phyloP scores from a whole-genome alignment of 2,888 invertebrate species.

The Synergus itoensis region DNA sequence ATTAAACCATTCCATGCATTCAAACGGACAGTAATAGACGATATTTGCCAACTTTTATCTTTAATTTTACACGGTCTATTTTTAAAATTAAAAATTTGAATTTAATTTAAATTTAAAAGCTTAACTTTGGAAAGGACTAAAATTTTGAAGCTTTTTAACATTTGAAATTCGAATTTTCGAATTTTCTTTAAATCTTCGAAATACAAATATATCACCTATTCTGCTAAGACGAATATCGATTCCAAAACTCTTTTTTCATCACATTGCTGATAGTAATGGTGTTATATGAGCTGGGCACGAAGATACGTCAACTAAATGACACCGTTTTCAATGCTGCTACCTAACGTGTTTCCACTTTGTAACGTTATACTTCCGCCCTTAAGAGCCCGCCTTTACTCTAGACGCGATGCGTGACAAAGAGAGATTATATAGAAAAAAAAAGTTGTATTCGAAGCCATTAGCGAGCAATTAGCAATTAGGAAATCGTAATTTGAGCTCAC shows the following conservation, averaged over 20 bases:
- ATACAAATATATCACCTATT: neutral
- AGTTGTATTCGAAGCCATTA: conserved; percentile 58
- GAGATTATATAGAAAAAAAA: conserved; percentile 35
- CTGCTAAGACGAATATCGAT: neutral
- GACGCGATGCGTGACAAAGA: neutral
- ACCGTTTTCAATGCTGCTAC: conserved; percentile 6
- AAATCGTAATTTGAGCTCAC: conserved; percentile 8
- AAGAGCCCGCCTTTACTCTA: neutral
- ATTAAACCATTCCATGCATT: too few species aligned
- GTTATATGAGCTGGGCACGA: neutral
- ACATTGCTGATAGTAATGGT: neutral
- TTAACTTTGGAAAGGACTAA: too few species aligned
- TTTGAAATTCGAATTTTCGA: too few species aligned
- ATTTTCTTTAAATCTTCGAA: too few species aligned
- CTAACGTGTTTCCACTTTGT: conserved; percentile 6
- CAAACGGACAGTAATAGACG: too few species aligned
- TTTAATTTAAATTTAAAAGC: too few species aligned
- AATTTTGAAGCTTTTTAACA: too few species aligned
- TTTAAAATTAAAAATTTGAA: too few species aligned
- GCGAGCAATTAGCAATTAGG: conserved; percentile 57
- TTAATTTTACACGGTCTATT: too few species aligned
- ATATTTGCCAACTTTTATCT: too few species aligned
- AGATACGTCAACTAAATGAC: conserved; percentile 1
- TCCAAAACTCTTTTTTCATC: neutral
- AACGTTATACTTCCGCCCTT: conserved; percentile 12